Percentiles rank a stretch among this genome's conserved stretches.
phyloP scores from a whole-genome alignment of 2,888 invertebrate genomes.

The Corythucha ciliata region DNA sequence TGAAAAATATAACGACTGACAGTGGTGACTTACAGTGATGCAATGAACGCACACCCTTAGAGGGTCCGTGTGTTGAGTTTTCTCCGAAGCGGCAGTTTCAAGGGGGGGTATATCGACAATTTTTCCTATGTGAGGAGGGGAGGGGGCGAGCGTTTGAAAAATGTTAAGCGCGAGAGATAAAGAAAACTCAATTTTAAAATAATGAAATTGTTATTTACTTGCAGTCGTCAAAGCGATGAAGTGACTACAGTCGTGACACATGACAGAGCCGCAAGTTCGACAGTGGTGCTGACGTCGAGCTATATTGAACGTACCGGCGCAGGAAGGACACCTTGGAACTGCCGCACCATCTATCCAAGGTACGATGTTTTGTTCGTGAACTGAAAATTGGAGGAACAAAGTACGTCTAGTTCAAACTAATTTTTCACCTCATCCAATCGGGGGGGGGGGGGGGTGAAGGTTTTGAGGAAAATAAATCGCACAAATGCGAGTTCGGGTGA shows the following conservation, averaged over 20 bases:
- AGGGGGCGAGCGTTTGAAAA: constrained; percentile 55
- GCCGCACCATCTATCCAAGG: constrained; percentile 89
- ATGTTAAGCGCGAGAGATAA: constrained; percentile 35
- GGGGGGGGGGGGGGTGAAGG: too few species aligned
- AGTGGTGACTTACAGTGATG: constrained; percentile 28
- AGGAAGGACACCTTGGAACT: constrained; percentile 82
- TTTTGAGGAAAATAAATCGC: too few species aligned
- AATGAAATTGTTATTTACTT: constrained; percentile 45
- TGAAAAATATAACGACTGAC: not conserved
- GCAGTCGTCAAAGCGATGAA: constrained; percentile 73
- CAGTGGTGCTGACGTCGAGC: constrained; percentile 93
- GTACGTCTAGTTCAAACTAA: too few species aligned
- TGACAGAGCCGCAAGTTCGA: constrained; percentile 82
- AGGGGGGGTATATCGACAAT: constrained; percentile 40
- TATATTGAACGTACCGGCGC: constrained; percentile 78
- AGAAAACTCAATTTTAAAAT: not conserved
- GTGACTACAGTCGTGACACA: constrained; percentile 84
- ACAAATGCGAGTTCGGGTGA: too few species aligned
- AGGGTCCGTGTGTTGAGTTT: constrained; percentile 40
- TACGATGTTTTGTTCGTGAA: constrained; percentile 59
- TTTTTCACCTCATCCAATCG: too few species aligned
- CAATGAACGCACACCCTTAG: constrained; percentile 33
- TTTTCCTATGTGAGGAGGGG: constrained; percentile 39
- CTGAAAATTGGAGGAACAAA: constrained; percentile 39
- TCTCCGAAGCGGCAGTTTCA: constrained; percentile 28